Percentiles rank a stretch among this genome's conserved stretches.
Evolutionary conservation across 2,113 vertebrate species (phyloP).

Genomic region (Zosterops japonicus): DNA sequence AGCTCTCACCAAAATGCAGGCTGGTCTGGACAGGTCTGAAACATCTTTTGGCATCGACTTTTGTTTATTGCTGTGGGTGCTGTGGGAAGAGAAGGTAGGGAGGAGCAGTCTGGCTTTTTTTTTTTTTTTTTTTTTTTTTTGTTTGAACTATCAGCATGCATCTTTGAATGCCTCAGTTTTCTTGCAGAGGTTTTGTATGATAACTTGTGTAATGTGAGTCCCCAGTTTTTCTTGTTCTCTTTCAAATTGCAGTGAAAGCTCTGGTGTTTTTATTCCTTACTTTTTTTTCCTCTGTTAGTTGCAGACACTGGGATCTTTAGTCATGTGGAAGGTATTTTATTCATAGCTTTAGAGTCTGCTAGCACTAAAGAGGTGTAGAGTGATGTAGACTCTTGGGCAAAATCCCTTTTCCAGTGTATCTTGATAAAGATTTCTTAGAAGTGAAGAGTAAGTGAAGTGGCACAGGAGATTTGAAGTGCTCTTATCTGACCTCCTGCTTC

Average conservation of each 20-base stretch:
- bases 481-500: not conserved
- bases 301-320: not conserved
- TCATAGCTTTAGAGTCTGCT: not conserved
- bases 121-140: not conserved
- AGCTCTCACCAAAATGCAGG: not conserved
- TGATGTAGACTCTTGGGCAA: not conserved
- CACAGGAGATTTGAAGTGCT: not conserved
- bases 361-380: not conserved
- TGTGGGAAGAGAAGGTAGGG: not conserved
- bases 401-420: not conserved
- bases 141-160: not conserved
- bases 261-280: not conserved
- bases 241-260: not conserved
- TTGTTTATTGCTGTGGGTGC: not conserved
- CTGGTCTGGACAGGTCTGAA: constrained; percentile 23
- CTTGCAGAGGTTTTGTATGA: not conserved
- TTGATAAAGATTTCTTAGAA: not conserved
- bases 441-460: not conserved
- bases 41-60: not conserved
- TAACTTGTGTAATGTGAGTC: not conserved
- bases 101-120: not conserved
- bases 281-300: not conserved
- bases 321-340: constrained; percentile 17
- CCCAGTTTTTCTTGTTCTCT: not conserved
- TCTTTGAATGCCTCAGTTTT: not conserved